Evolutionary conservation across 2,113 vertebrate species (phyloP).

Genomic region (Onychorhynchus coronatus): DNA sequence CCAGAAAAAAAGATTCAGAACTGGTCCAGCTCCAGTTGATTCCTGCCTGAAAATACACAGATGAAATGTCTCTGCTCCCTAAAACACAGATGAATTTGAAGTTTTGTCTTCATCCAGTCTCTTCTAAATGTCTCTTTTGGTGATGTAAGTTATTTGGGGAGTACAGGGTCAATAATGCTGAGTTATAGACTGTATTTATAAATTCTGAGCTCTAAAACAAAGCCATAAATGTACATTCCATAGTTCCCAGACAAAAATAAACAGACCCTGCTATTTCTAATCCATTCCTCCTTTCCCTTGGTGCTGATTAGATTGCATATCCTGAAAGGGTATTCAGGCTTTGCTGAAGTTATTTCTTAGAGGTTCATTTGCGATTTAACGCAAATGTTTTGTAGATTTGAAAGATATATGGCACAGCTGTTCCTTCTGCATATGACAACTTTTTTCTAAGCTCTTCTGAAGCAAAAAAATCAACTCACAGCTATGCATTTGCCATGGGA

Average conservation of each 20-base stretch:
- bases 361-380: conserved; percentile 20
- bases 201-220: conserved; percentile 41
- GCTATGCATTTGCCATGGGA: not conserved
- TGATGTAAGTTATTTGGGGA: not conserved
- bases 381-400: conserved; percentile 41
- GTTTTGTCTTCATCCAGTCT: not conserved
- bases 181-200: conserved; percentile 4
- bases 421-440: conserved; percentile 22
- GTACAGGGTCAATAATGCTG: not conserved
- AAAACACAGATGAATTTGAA: not conserved
- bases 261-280: conserved; percentile 66
- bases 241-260: conserved; percentile 77
- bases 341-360: conserved; percentile 50
- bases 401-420: conserved; percentile 71
- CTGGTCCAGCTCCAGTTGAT: not conserved
- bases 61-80: not conserved
- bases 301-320: conserved; percentile 68
- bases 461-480: not conserved
- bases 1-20: not conserved
- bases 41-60: not conserved
- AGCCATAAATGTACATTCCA: conserved; percentile 68
- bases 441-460: conserved; percentile 7
- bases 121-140: not conserved
- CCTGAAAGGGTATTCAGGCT: conserved; percentile 39
- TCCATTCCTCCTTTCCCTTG: conserved; percentile 42